Percentiles rank a stretch among this genome's conserved stretches.
phyloP scores from a whole-genome alignment of 2,888 invertebrate species.

The Adineta ricciae region DNA sequence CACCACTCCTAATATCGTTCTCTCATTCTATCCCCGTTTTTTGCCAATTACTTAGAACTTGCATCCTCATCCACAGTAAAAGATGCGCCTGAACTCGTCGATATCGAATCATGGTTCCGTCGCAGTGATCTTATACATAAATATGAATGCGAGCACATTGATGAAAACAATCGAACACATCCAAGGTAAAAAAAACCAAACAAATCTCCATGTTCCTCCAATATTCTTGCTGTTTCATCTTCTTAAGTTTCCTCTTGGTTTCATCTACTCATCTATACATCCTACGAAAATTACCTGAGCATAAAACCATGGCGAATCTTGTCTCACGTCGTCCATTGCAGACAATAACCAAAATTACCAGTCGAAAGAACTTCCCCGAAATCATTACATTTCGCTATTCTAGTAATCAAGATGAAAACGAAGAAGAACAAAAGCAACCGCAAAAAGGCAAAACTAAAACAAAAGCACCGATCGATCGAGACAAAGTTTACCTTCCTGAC shows the following conservation, averaged over 20 bases:
- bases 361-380: conserved; percentile 84
- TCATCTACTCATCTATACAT: conserved; percentile 76
- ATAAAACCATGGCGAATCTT: conserved; percentile 65
- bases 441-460: not conserved
- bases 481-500: conserved; percentile 4
- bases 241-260: conserved; percentile 67
- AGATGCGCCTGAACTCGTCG: conserved; percentile 53
- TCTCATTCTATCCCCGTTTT: too few species aligned
- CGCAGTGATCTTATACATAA: conserved; percentile 72
- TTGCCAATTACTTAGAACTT: not conserved
- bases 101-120: conserved; percentile 68
- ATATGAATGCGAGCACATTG: conserved; percentile 72
- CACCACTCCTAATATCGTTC: too few species aligned
- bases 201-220: too few species aligned
- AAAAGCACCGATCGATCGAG: not conserved
- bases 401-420: not conserved
- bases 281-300: conserved; percentile 61
- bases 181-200: conserved; percentile 12
- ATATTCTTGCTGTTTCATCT: too few species aligned
- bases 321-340: conserved; percentile 76
- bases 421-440: not conserved
- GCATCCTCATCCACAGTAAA: conserved; percentile 57
- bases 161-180: conserved; percentile 66
- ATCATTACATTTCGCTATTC: conserved; percentile 69
- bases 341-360: conserved; percentile 89